Conservation (phyloP, 2,888 invertebrate genomes). For the Ophion ventricosus region DNA sequence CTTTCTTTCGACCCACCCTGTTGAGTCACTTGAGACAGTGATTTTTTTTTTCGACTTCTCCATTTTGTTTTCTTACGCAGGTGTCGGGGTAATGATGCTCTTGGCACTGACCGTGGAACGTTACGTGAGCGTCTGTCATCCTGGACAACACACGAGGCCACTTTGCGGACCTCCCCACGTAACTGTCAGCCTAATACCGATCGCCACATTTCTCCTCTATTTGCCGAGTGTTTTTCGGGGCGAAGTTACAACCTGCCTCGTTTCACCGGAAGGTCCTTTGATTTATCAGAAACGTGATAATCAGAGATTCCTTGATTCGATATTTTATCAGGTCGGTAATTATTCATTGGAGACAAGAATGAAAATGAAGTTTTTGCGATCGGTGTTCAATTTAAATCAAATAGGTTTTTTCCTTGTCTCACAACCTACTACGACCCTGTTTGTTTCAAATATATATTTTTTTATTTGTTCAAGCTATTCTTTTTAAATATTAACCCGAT, state of each 20-base stretch:
- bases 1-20: not conserved
- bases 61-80: constrained; percentile 76
- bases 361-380: not conserved
- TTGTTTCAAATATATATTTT: too few species aligned
- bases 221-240: constrained; percentile 88
- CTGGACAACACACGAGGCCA: constrained; percentile 87
- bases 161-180: constrained; percentile 87
- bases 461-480: too few species aligned
- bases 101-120: constrained; percentile 90
- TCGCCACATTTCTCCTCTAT: constrained; percentile 88
- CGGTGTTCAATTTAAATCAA: not conserved
- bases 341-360: not conserved
- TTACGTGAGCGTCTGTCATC: constrained; percentile 90
- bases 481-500: too few species aligned
- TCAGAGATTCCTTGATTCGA: constrained; percentile 83
- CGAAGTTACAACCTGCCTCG: constrained; percentile 85
- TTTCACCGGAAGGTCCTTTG: constrained; percentile 84
- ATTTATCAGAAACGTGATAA: constrained; percentile 86
- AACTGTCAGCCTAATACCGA: constrained; percentile 87
- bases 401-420: too few species aligned
- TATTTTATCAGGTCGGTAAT: constrained; percentile 84
- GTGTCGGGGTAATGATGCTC: constrained; percentile 91
- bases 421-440: too few species aligned
- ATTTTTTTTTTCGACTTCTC: not conserved
- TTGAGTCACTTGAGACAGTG: not conserved